A percentile compares a stretch with the other conserved stretches of the same genome.
phyloP scores from a whole-genome alignment of 35 echinoderm and acorn worm species.

The Holothuria glaberrima region DNA sequence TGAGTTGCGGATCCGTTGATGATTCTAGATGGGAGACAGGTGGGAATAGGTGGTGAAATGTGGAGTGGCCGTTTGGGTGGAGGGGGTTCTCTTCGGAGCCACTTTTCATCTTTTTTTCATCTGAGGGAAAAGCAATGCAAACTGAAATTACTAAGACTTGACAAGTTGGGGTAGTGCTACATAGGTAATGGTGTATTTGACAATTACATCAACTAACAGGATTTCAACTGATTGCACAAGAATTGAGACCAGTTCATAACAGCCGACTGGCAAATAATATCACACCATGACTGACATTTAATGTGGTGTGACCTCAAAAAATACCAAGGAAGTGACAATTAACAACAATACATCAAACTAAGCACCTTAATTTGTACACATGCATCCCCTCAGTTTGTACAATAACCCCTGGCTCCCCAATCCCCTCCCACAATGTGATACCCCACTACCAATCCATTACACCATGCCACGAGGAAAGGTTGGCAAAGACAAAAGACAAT shows the following conservation, averaged over 20 bases:
- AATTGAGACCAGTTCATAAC: not conserved
- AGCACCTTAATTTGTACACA: too few relatives aligned
- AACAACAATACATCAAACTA: too few relatives aligned
- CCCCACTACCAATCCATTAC: too few relatives aligned
- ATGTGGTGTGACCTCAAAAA: too few relatives aligned
- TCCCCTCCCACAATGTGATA: not conserved
- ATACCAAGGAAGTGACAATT: too few relatives aligned
- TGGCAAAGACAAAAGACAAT: too few relatives aligned
- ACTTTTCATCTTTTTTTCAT: conserved; percentile 13
- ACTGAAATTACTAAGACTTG: not conserved
- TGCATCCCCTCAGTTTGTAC: too few relatives aligned
- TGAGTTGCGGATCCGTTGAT: conserved; percentile 16
- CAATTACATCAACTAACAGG: not conserved
- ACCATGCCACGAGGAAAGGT: too few relatives aligned
- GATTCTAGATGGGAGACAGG: conserved; percentile 19
- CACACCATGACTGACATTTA: too few relatives aligned
- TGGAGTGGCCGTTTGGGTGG: conserved; percentile 46
- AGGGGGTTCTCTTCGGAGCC: conserved; percentile 10
- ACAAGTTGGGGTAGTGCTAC: not conserved
- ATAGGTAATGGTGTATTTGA: not conserved
- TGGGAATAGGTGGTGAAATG: conserved; percentile 54
- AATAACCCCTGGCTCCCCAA: too few relatives aligned
- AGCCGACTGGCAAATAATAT: too few relatives aligned
- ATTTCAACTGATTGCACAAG: not conserved
- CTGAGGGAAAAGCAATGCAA: not conserved